Base-by-base conservation (phyloP, 2,113 vertebrate genomes). In the Nothobranchius furzeri region DNA sequence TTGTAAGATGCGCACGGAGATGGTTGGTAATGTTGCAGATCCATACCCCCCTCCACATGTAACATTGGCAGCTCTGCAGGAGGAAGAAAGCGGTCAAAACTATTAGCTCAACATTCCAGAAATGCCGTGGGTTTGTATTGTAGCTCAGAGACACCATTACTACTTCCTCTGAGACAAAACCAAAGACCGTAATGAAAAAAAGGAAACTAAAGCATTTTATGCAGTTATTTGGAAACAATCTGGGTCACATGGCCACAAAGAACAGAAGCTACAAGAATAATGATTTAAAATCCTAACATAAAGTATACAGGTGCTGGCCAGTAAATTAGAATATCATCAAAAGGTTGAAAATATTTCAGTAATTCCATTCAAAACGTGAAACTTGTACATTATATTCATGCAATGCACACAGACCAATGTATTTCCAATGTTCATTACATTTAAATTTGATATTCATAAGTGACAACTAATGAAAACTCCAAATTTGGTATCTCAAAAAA, bases 1-100 rank as follows among this genome's bases (percentile, higher is more conserved):
- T 93, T 95, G 88, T 95, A 92, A 12, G 93, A 95, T 75, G 98
- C 88, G 3, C 91, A 95, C 15, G 93, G 92, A 54, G 91, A 75
- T 51, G 90, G 50, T 40, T 93, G 84, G 0, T 93, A 95, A 86
- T 93, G 95, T 70, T 85, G 73, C 49, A 90, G 81, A 60, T 95
- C 92, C 66, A 92, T 84, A 17, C 54, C 52, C 65, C 64, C 68
- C 13, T 53, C 66, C 11, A 87, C 56, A 42, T 94, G 94, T 63
- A 93, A 89, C n/a, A 92, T 90, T 0, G 95, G 96, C 0, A 92
- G 76, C 73, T 96, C 96, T 99, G 89, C 7, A 46, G 51, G 49
- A 67, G 64, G 49, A 40, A 46, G 40, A 42, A 55, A 60, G 7
- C 36, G 37, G 25, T 20, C 13, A 51, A 8, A 54, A 46, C 36